Evolutionary conservation across 2,888 invertebrate species (phyloP).

Genomic region (Drosophila nigritarsus): DNA sequence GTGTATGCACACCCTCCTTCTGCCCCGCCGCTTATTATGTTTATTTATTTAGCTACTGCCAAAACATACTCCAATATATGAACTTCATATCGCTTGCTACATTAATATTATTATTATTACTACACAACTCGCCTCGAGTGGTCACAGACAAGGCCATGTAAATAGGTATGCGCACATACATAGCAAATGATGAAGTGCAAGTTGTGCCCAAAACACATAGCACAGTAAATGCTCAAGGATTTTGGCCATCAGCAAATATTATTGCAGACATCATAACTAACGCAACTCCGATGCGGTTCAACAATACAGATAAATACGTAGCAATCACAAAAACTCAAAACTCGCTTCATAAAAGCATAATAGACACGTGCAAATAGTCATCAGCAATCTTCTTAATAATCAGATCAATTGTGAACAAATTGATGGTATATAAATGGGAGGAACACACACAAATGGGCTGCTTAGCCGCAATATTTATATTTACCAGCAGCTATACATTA

Average conservation of each 20-base stretch:
- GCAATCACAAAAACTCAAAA: slow-evolving; percentile 11
- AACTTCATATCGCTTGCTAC: slow-evolving; percentile 71
- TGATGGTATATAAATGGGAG: slow-evolving; percentile 14
- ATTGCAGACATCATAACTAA: slow-evolving; percentile 22
- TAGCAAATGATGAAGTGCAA: slow-evolving; percentile 59
- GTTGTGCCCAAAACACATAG: slow-evolving; percentile 40
- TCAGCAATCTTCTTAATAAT: slow-evolving; percentile 13
- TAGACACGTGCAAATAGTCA: slow-evolving; percentile 16
- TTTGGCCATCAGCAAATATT: slow-evolving; percentile 69
- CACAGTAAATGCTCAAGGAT: slow-evolving; percentile 15
- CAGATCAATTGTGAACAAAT: slow-evolving; percentile 46
- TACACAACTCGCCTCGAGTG: slow-evolving; percentile 29
- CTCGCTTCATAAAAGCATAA: not conserved
- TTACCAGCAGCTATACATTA: slow-evolving; percentile 60
- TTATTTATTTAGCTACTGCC: slow-evolving; percentile 73
- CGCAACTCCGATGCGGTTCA: slow-evolving; percentile 16
- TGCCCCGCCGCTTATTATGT: slow-evolving; percentile 35
- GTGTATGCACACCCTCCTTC: slow-evolving; percentile 25
- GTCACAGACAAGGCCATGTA: slow-evolving; percentile 7
- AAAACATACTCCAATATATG: slow-evolving; percentile 55
- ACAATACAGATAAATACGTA: not conserved
- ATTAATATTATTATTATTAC: slow-evolving; percentile 78
- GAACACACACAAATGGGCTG: slow-evolving; percentile 27
- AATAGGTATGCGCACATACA: slow-evolving; percentile 29
- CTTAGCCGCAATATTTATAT: slow-evolving; percentile 48